Base-by-base conservation (phyloP, 2,888 invertebrate genomes). In the Limnephilus auricula region DNA sequence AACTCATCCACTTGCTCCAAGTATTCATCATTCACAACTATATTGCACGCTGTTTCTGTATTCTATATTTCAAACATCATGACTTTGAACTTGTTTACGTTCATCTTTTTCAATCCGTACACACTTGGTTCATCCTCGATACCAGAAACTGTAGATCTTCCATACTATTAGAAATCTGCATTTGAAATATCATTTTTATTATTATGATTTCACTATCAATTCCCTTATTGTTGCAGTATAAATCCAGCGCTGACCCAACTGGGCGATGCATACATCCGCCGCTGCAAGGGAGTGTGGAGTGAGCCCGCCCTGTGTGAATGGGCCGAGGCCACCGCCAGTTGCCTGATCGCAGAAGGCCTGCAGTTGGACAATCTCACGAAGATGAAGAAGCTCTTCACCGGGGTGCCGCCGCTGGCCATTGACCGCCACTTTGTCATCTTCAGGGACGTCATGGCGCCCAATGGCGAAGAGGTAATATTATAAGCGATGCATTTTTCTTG, bases 391-490 rank as follows among this genome's bases (percentile, higher is more conserved):
- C 31, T 82, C 18, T 82, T 82, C 34, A 34, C 82, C 3, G 31
- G 34, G 10, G 25, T 34, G 32, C 82, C 82, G 6, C 82, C 82
- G 0, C 34, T 82, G 25, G 32, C 82, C 32, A 82, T 82, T 25
- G 34, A 82, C 18, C 32, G 82, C 32, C 82, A 82, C 82, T 82
- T 82, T 34, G 82, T 82, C 32, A 32, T 82, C 82, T 32, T 37
- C 82, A 82, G 82, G 25, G 82, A 82, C 12, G 32, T 82, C 34
- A 37, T 82, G 65, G 65, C 65, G n/a, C 65, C 65, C 65, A 65
- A 65, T 65, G 65, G 65, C 25, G 65, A 65, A 65, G 65, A 65
- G 65, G 65, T 65, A 65, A 65, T 65, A 65, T 65, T 65, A 65
- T 25, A 25, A 65, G 65, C 65, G 65, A 65, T n/a, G 9, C 65